Percentiles rank a stretch among this genome's conserved stretches.
Evolutionary conservation across 1,140 invertebrate species (phyloP).

Genomic region (Drosophila repleta): DNA sequence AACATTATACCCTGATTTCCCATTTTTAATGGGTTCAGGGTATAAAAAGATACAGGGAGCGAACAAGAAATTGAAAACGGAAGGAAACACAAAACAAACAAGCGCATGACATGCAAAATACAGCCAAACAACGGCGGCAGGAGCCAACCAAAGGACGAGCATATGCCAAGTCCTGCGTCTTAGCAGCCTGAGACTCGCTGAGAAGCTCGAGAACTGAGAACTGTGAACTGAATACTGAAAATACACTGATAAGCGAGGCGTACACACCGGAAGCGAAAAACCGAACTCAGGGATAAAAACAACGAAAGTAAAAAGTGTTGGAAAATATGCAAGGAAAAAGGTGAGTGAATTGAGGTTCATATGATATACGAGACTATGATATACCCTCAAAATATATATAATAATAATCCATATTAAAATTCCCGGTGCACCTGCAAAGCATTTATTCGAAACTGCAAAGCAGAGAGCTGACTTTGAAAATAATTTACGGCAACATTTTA

Average conservation of each 20-base stretch:
- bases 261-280: slow-evolving; percentile 62
- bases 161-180: slow-evolving; percentile 12
- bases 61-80: slow-evolving; percentile 76
- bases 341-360: not conserved
- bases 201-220: slow-evolving; percentile 18
- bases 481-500: not conserved
- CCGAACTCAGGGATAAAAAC: slow-evolving; percentile 12
- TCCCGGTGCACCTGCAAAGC: too few species aligned
- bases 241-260: slow-evolving; percentile 76
- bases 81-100: slow-evolving; percentile 78
- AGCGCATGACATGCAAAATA: slow-evolving; percentile 78
- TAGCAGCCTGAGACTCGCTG: slow-evolving; percentile 1
- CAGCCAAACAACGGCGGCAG: slow-evolving; percentile 52
- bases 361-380: not conserved
- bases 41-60: slow-evolving; percentile 39
- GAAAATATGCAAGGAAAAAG: not conserved
- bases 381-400: slow-evolving; percentile 1
- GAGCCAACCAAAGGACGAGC: slow-evolving; percentile 11
- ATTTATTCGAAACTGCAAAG: not conserved
- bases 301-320: slow-evolving; percentile 7
- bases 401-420: not conserved
- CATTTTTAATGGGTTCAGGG: too few species aligned
- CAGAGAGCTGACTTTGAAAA: not conserved
- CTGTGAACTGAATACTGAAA: slow-evolving; percentile 52
- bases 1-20: too few species aligned